Evolutionary conservation across 2,888 invertebrate species (phyloP).

Genomic region (Sympetrum striolatum): DNA sequence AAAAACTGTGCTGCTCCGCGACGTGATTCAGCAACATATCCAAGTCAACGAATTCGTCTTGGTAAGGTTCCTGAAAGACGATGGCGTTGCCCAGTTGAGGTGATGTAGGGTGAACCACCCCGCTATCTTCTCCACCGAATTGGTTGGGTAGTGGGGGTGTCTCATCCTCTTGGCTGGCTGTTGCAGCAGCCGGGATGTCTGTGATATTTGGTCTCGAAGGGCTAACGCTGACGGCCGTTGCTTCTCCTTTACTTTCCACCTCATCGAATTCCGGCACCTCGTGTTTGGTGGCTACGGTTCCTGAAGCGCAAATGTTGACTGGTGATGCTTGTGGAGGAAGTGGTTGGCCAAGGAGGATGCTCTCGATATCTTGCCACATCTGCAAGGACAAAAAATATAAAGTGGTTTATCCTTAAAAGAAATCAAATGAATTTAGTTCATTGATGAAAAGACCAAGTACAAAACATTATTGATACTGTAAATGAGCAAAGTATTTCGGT

Average conservation of each 20-base stretch:
- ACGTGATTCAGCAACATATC: constrained; percentile 58
- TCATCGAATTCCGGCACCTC: not conserved
- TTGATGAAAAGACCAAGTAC: too few relatives aligned
- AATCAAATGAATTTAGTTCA: too few relatives aligned
- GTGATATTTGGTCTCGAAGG: not conserved
- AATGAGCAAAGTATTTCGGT: too few relatives aligned
- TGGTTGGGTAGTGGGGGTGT: constrained; percentile 6
- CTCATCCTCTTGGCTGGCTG: not conserved
- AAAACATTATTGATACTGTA: too few relatives aligned
- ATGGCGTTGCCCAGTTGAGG: not conserved
- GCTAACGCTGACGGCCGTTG: constrained; percentile 44
- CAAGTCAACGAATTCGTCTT: constrained; percentile 58
- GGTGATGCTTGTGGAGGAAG: constrained; percentile 54
- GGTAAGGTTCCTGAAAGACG: constrained; percentile 46
- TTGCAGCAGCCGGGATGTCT: not conserved
- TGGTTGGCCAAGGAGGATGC: constrained; percentile 58
- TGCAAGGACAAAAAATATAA: constrained; percentile 50
- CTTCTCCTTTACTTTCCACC: not conserved
- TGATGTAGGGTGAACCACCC: constrained; percentile 34
- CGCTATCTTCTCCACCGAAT: not conserved
- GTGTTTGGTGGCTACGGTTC: constrained; percentile 47
- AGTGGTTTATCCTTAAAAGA: not conserved
- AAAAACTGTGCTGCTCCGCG: constrained; percentile 56
- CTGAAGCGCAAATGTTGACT: constrained; percentile 52
- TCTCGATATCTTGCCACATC: constrained; percentile 63